These are phyloP conservation scores for Hyalella azteca DNA, from an alignment of 2,888 invertebrate species.

Conservation along the genomic window DNA sequence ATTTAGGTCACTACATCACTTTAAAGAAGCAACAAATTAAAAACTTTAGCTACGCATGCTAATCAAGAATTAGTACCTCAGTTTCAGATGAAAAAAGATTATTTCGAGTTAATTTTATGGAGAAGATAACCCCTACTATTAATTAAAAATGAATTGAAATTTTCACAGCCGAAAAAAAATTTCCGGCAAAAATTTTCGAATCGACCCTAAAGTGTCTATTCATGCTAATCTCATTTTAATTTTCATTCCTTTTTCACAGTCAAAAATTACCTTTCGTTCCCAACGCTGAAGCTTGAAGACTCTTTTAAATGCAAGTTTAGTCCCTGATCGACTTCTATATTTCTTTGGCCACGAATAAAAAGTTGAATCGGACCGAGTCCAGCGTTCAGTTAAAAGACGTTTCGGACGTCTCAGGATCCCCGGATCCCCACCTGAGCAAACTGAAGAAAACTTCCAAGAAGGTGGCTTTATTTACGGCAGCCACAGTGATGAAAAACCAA, in stretches of 20 bases:
- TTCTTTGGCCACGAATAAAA: constrained; percentile 14
- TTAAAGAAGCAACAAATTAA: no score
- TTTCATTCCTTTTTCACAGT: background rate
- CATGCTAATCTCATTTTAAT: background rate
- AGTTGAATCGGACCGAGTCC: constrained; percentile 1
- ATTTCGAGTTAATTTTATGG: background rate
- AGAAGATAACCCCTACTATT: background rate
- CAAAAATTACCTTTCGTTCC: background rate
- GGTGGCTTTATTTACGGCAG: background rate
- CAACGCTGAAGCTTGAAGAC: background rate
- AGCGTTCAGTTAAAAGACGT: background rate
- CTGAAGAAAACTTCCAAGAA: background rate
- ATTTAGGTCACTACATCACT: no score
- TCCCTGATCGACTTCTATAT: background rate
- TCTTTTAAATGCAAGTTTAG: background rate
- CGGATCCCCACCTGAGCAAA: background rate
- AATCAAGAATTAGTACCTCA: no score
- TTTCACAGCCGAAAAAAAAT: background rate
- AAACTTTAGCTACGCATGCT: no score
- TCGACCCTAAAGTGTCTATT: background rate
- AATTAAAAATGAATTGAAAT: background rate
- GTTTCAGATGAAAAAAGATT: no score
- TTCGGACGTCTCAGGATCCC: background rate
- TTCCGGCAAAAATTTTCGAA: background rate
- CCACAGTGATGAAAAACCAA: no score